Percentiles rank a stretch among this genome's conserved stretches.
Conservation (phyloP, 2,888 invertebrate species). For the Stramonita haemastoma region DNA sequence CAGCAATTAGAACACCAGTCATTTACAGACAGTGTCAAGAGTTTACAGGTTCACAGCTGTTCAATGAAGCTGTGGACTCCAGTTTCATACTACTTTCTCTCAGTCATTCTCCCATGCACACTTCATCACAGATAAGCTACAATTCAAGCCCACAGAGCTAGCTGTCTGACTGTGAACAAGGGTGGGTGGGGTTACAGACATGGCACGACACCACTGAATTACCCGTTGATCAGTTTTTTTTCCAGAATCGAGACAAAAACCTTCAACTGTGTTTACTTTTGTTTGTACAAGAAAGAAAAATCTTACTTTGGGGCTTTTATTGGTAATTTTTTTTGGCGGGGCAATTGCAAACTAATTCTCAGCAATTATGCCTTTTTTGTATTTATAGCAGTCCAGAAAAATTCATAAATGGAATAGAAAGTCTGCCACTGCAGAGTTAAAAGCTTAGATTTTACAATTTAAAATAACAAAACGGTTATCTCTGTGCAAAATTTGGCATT, state of each 20-base stretch:
- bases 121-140: slow-evolving; percentile 15
- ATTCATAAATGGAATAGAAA: too few relatives aligned
- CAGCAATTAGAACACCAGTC: background rate
- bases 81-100: background rate
- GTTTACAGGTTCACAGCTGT: background rate
- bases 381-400: too few relatives aligned
- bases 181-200: background rate
- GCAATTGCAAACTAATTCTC: background rate
- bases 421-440: too few relatives aligned
- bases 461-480: too few relatives aligned
- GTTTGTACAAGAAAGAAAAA: background rate
- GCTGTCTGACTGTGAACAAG: background rate
- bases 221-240: background rate
- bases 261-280: background rate
- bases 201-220: background rate
- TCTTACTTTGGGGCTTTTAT: background rate
- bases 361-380: background rate
- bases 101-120: background rate
- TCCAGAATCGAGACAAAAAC: background rate
- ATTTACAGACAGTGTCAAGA: background rate
- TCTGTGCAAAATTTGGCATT: too few relatives aligned
- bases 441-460: too few relatives aligned
- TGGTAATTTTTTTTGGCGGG: background rate
- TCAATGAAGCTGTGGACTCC: background rate
- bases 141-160: background rate